Evolutionary conservation across 2,888 invertebrate species (phyloP).

Genomic region (Tipula lateralis): DNA sequence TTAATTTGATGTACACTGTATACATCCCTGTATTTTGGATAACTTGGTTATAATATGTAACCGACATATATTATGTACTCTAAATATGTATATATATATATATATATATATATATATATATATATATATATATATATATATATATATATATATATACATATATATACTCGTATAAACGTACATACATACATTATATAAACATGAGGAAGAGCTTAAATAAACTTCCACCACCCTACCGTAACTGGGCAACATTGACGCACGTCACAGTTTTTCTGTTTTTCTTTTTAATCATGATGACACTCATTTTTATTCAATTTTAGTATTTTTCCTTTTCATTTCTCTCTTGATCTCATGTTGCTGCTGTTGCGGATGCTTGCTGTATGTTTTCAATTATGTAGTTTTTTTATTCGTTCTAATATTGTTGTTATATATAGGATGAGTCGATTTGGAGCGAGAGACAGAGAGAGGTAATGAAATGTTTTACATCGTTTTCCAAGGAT

Average conservation of each 20-base stretch:
- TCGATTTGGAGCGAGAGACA: not conserved
- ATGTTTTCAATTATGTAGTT: not conserved
- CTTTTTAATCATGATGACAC: not conserved
- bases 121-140: not conserved
- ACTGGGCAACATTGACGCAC: slow-evolving; percentile 28
- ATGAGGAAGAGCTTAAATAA: not conserved
- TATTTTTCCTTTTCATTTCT: not conserved
- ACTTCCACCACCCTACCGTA: not conserved
- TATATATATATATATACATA: not conserved
- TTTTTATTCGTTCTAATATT: not conserved
- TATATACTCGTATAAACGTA: no score
- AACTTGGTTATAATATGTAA: not conserved
- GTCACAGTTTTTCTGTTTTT: not conserved
- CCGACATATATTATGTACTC: not conserved
- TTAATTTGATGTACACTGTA: not conserved
- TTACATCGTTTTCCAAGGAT: not conserved
- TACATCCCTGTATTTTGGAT: not conserved
- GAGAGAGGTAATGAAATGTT: not conserved
- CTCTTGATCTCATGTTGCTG: not conserved
- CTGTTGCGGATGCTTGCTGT: not conserved
- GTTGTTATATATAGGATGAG: not conserved
- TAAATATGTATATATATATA: not conserved
- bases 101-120: not conserved
- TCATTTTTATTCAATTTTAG: not conserved
- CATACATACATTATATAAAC: no score